Evolutionary conservation across 2,797 vertebrate genomes (phyloP).

Genomic region (Catharus ustulatus): DNA sequence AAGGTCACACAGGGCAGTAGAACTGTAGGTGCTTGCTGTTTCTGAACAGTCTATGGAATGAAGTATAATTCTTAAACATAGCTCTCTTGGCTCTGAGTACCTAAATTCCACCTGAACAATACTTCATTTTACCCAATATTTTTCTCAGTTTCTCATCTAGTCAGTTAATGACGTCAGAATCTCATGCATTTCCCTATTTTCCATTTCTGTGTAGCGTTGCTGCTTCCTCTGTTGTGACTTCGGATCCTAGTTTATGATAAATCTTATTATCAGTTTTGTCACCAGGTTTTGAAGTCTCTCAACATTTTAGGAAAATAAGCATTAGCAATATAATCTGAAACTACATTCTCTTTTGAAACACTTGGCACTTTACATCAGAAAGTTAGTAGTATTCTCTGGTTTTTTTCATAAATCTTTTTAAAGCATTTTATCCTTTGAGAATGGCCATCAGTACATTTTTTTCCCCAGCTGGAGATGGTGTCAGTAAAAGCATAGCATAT

Average conservation of each 20-base stretch:
- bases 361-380: constrained; percentile 57
- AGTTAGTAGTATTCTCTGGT: constrained; percentile 43
- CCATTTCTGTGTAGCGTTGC: neutral
- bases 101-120: neutral
- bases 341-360: constrained; percentile 53
- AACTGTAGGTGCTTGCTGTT: neutral
- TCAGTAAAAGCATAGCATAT: constrained; percentile 40
- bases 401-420: constrained; percentile 50
- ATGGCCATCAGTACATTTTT: constrained; percentile 46
- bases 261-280: constrained; percentile 30
- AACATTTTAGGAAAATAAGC: constrained; percentile 43
- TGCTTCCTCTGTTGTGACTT: neutral
- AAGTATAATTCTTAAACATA: neutral
- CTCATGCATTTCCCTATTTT: neutral
- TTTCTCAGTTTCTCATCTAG: neutral
- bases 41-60: neutral
- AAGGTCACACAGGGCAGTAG: neutral
- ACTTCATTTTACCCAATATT: neutral
- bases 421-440: constrained; percentile 59
- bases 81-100: neutral
- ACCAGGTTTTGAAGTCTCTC: constrained; percentile 40
- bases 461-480: constrained; percentile 2
- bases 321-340: neutral
- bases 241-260: neutral
- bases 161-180: neutral